Base-by-base conservation (phyloP, 1,140 invertebrate species). In the Mesaphorura yosii region DNA sequence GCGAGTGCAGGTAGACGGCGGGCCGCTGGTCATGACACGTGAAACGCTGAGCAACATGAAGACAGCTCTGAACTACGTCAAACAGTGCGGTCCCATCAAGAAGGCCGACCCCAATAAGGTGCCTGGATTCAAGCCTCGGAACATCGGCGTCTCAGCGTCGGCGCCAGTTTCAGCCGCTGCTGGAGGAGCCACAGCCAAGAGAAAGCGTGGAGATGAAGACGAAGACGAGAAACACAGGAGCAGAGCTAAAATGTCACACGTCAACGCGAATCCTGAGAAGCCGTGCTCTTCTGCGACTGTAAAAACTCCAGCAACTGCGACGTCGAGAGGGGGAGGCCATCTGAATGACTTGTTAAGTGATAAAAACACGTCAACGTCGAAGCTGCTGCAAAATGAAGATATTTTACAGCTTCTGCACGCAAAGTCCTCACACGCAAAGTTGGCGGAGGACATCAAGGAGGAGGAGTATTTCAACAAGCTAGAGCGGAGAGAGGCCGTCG, bases 401-500 rank as follows among this genome's bases (percentile, higher is more conserved):
- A n/a, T n/a, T n/a, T n/a, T n/a, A n/a, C n/a, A n/a, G n/a, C n/a
- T 93, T 59, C 74, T 93, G 68, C 82, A 86, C 64, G 75, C 77
- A 0, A 82, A 79, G 46, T 91, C 88, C 0, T 71, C 76, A 22
- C 86, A 94, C 68, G 71, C 74, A 5, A 80, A 85, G 66, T 71
- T 91, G 15, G 75, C 89, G 2, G 75, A 85, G 62, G 69, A 77
- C 57, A 76, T 80, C 26, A 80, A 91, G 45, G 71, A 80, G 46
- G 76, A 85, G 62, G 80, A 86, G 61, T 94, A 95, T 67, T 95
- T 94, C 58, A 77, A 80, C 54, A 84, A 84, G 65, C 67, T 93
- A 46, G 89, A 93, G 68, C 80, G 81, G 57, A 94, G 89, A 65
- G 91, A 96, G 70, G 76, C 77, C 59, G 80, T 93, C 77, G 91